phyloP scores from a whole-genome alignment of 2,797 vertebrate genomes.

The Hoplostethus mediterraneus region DNA sequence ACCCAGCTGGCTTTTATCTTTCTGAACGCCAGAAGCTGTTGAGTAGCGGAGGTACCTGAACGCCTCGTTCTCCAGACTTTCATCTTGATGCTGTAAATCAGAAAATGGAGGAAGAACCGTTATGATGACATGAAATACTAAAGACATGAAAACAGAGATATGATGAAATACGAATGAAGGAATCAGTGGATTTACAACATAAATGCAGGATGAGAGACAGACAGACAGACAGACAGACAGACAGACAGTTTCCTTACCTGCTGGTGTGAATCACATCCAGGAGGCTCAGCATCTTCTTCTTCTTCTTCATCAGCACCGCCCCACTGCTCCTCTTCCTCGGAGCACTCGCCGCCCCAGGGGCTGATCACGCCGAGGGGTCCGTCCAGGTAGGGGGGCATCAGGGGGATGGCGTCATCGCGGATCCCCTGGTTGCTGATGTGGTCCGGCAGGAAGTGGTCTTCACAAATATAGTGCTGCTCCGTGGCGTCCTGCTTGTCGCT shows the following conservation, averaged over 20 bases:
- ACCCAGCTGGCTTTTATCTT: too few species aligned
- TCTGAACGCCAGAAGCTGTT: too few species aligned
- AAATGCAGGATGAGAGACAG: background rate
- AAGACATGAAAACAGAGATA: too few species aligned
- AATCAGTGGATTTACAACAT: too few species aligned
- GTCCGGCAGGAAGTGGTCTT: slow-evolving; percentile 75
- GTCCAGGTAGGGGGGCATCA: slow-evolving; percentile 68
- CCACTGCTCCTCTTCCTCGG: slow-evolving; percentile 60
- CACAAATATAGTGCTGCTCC: slow-evolving; percentile 65
- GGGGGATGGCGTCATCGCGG: slow-evolving; percentile 62
- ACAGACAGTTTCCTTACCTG: slow-evolving; percentile 27
- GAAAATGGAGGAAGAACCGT: background rate
- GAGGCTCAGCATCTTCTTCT: background rate
- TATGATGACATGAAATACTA: too few species aligned
- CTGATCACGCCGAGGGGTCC: slow-evolving; percentile 23
- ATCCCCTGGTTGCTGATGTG: slow-evolving; percentile 63
- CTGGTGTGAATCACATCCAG: background rate
- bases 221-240: too few species aligned
- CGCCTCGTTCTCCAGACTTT: background rate
- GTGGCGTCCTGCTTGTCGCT: slow-evolving; percentile 38
- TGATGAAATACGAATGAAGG: too few species aligned
- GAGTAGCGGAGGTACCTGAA: slow-evolving; percentile 7
- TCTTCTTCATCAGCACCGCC: slow-evolving; percentile 20
- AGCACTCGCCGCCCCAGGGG: slow-evolving; percentile 25
- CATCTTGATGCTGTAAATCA: background rate